phyloP scores from a whole-genome alignment of 2,797 vertebrate species.

The Bradypodion pumilum region DNA sequence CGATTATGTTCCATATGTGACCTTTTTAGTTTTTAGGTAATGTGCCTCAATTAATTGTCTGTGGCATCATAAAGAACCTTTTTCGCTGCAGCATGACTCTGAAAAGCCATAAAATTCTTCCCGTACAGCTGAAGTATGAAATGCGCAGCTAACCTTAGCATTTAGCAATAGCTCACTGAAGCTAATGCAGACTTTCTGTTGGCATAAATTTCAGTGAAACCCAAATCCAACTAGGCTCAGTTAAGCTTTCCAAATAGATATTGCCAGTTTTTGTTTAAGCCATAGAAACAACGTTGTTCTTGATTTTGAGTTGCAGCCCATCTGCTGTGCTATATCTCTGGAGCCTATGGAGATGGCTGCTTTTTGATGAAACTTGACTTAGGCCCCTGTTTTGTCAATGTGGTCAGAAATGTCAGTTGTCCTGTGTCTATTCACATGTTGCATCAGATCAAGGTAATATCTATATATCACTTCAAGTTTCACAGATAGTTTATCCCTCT shows the following conservation, averaged over 20 bases:
- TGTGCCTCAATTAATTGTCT: conserved; percentile 78
- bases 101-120: conserved; percentile 72
- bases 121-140: conserved; percentile 69
- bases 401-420: background rate
- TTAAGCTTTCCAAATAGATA: conserved; percentile 39
- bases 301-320: conserved; percentile 29
- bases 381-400: background rate
- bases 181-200: conserved; percentile 64
- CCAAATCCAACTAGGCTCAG: conserved; percentile 41
- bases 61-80: conserved; percentile 73
- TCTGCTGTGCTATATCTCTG: conserved; percentile 5
- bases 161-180: conserved; percentile 61
- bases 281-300: conserved; percentile 21
- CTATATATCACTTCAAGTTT: too few species aligned
- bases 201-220: conserved; percentile 60
- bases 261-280: conserved; percentile 49
- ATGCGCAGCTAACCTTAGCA: conserved; percentile 73
- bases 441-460: background rate
- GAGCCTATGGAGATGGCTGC: conserved; percentile 33
- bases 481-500: background rate
- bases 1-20: conserved; percentile 72
- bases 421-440: background rate
- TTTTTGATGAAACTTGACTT: background rate
- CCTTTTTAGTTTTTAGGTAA: conserved; percentile 75
- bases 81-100: conserved; percentile 62